Percentiles rank a stretch among this genome's conserved stretches.
These are phyloP conservation scores for Podocnemis expansa DNA, from an alignment of 2,113 vertebrate genomes.

Conservation along the genomic window DNA sequence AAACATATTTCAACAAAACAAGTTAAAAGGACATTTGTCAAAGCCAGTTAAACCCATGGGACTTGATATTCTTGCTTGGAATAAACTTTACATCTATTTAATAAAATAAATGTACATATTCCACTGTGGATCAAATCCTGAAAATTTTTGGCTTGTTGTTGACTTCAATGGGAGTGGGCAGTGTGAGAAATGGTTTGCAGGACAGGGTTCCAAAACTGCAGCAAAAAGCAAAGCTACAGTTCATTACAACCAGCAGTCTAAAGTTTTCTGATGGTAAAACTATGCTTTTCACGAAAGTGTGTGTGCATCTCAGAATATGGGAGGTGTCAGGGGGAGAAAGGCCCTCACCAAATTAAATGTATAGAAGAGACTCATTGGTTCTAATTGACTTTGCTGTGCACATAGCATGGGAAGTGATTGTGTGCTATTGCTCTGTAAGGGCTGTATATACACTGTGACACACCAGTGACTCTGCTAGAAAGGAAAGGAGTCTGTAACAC, in stretches of 20 bases:
- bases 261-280: slow-evolving; percentile 2
- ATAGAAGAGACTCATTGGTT: slow-evolving; percentile 47
- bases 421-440: slow-evolving; percentile 2
- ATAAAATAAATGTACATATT: accelerated
- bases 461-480: slow-evolving; percentile 44
- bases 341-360: slow-evolving; percentile 49
- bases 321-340: too few relatives aligned
- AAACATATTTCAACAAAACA: background rate
- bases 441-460: slow-evolving; percentile 52
- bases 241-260: accelerated
- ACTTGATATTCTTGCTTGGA: background rate
- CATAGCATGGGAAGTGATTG: background rate
- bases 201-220: background rate
- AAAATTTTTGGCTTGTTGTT: background rate
- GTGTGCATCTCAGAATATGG: accelerated
- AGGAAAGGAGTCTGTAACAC: background rate
- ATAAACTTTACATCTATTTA: background rate
- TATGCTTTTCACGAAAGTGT: background rate
- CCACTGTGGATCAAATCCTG: background rate
- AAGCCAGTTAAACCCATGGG: background rate
- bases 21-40: background rate
- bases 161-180: accelerated
- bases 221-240: background rate
- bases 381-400: slow-evolving; percentile 44
- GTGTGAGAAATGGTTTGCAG: background rate